Percentiles rank a stretch among this genome's conserved stretches.
Evolutionary conservation across 2,888 invertebrate genomes (phyloP).

Genomic region (Portevinia maculata): DNA sequence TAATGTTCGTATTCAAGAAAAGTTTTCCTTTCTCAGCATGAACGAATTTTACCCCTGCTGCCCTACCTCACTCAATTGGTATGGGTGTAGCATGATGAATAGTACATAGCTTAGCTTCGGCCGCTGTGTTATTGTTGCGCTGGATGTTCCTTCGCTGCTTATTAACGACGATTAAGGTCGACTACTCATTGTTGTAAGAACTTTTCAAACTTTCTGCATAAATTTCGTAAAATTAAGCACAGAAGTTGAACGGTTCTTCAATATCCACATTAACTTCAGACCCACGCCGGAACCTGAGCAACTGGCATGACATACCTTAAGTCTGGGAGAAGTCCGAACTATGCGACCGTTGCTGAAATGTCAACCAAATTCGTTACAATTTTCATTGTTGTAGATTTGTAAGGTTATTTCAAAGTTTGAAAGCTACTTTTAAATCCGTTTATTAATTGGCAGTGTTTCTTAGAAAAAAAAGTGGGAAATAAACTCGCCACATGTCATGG

Average conservation of each 20-base stretch:
- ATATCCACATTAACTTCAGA: constrained; percentile 62
- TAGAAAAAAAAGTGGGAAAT: not conserved
- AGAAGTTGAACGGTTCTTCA: constrained; percentile 71
- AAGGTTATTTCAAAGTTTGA: constrained; percentile 49
- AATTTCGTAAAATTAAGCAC: constrained; percentile 65
- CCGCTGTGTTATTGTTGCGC: constrained; percentile 58
- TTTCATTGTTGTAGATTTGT: constrained; percentile 60
- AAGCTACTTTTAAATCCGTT: constrained; percentile 65
- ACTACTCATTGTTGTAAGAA: constrained; percentile 63
- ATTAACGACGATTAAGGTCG: constrained; percentile 73
- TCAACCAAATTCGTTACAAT: constrained; percentile 44
- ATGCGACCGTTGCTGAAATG: constrained; percentile 43
- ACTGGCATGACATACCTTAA: not conserved
- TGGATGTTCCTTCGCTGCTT: constrained; percentile 65
- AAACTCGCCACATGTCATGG: constrained; percentile 20
- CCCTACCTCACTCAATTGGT: not conserved
- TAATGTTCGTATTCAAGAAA: constrained; percentile 70
- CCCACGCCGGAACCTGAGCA: constrained; percentile 13
- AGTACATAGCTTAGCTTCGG: constrained; percentile 3
- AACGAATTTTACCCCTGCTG: not conserved
- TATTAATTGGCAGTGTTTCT: constrained; percentile 53
- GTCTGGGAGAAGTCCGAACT: constrained; percentile 25
- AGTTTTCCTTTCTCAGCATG: constrained; percentile 52
- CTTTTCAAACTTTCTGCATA: constrained; percentile 70
- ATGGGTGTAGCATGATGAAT: not conserved